Evolutionary conservation across 2,113 vertebrate genomes (phyloP), one percentile per base, ranked within the genome.

Genomic region (Pangasianodon hypophthalmus): DNA sequence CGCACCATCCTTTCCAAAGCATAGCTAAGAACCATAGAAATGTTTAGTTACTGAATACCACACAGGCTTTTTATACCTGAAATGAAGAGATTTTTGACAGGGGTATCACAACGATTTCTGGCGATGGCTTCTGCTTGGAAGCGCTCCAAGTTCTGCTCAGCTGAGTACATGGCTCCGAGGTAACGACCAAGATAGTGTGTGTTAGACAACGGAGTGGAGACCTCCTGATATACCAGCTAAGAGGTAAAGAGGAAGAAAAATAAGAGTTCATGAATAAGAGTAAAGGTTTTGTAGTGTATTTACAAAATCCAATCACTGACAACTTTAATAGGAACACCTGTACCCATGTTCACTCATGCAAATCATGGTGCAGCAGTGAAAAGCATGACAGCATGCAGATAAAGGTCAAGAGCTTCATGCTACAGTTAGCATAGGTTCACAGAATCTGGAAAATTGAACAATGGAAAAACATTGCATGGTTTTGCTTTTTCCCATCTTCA

Each of bases 21-120:
- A 81, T 80, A n/a, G n/a, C 29, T 21, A 82, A 82, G n/a, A 90
- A 80, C 60, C 48, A 46, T n/a, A 52, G 18, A 32, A 88, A 41
- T 29, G 41, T 14, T 8, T 37, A 69, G 5, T 32, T 73, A 32
- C 0, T 14, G 18, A 13, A 52, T 10, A 29, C 32, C 18, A 37
- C n/a, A 56, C 2, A 56, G 21, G 16, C 37, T 32, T 67, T 18
- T 56, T 91, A 56, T 92, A 98, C 97, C 97, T 46, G 97, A 96
- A 29, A 98, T 95, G 93, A 96, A 98, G 87, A 98, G 97, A 93
- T 96, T 97, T 90, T 94, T 96, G 2, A 98, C 92, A 0, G 97
- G 96, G 0, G 97, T 98, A 86, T 95, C 91, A 9, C 97, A 96
- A 32, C 96, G 94, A 94, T 96, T 96, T 85, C 92, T 93, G 4